These are phyloP conservation scores for Phodopus roborovskii DNA, from an alignment of 2,113 vertebrate genomes.

Conservation along the genomic window DNA sequence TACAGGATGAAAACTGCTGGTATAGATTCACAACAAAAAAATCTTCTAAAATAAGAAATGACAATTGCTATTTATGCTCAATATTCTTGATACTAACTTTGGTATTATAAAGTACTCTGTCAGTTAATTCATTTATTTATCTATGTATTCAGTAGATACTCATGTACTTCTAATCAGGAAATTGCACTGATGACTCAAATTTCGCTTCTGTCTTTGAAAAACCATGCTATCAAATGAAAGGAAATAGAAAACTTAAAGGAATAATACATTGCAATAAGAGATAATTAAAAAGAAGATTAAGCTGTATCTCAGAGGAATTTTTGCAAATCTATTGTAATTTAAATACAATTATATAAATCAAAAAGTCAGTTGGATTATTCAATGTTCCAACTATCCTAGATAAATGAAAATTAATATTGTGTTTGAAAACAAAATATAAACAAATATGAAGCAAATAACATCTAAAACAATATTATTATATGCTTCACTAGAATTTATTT, in stretches of 20 bases:
- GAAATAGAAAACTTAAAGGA: background rate
- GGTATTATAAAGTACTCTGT: background rate
- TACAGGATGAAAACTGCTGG: background rate
- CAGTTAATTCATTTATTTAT: background rate
- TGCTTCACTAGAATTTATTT: background rate
- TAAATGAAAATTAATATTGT: constrained; percentile 7
- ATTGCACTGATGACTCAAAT: background rate
- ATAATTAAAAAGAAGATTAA: background rate
- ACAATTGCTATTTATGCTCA: background rate
- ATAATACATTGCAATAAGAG: background rate
- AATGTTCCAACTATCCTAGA: background rate
- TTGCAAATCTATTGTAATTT: background rate
- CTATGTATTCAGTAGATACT: background rate
- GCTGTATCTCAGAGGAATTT: background rate
- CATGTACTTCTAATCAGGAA: background rate
- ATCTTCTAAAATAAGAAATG: background rate
- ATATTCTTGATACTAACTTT: background rate
- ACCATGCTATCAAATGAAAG: background rate
- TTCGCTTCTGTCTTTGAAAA: background rate
- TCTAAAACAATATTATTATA: background rate
- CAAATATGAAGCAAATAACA: background rate
- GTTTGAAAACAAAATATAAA: constrained; percentile 25
- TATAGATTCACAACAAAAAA: background rate
- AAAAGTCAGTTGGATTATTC: background rate
- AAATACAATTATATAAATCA: background rate